Conservation (phyloP, 1,140 invertebrate genomes). For the Ceratosolen fusciceps region DNA sequence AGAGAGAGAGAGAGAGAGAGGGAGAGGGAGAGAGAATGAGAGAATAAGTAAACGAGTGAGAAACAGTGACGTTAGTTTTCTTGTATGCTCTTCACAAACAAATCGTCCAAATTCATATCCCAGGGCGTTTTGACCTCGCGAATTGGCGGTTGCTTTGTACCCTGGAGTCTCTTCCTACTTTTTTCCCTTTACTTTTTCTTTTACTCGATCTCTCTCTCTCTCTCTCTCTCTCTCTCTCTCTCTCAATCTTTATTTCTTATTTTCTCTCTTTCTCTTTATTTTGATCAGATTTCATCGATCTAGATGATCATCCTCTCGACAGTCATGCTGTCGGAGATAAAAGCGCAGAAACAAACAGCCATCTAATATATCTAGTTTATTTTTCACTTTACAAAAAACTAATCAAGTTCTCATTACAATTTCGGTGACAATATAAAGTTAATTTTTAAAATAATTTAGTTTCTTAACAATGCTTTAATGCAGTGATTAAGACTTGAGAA, state of each 20-base stretch:
- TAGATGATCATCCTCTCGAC: neutral
- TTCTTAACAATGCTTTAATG: no score
- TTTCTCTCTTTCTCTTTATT: neutral
- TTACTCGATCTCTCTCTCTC: neutral
- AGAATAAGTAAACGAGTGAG: neutral
- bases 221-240: neutral
- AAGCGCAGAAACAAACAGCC: conserved; percentile 6
- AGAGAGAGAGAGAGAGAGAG: neutral
- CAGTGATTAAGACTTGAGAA: no score
- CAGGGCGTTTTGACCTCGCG: conserved; percentile 44
- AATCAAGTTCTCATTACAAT: neutral
- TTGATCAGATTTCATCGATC: conserved; percentile 17
- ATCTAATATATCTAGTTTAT: neutral
- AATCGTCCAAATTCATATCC: conserved; percentile 33
- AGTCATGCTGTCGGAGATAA: conserved; percentile 12
- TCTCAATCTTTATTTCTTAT: neutral
- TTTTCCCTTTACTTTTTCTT: neutral
- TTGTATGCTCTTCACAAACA: neutral
- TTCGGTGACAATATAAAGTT: neutral
- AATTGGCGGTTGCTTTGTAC: conserved; percentile 35
- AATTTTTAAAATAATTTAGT: neutral
- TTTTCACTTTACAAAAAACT: neutral
- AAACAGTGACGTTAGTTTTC: conserved; percentile 15
- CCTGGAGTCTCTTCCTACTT: neutral
- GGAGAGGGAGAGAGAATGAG: neutral